Conservation (phyloP, 2,888 invertebrate genomes). For the Teinopalpus imperialis region DNA sequence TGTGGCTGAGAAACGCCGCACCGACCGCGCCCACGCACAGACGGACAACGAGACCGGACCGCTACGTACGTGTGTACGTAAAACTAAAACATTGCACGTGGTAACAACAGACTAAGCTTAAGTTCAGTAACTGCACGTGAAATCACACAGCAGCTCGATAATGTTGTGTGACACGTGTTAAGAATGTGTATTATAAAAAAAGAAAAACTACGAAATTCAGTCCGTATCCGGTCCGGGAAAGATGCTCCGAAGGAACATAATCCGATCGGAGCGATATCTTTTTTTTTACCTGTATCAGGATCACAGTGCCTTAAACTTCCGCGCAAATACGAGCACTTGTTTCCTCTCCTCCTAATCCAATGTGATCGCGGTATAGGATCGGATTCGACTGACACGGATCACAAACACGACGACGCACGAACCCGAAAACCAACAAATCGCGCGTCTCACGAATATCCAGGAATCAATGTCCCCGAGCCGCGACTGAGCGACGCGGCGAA, state of each 20-base stretch:
- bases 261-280: too few relatives aligned
- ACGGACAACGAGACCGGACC: not conserved
- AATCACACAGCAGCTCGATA: constrained; percentile 1
- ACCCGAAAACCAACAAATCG: too few relatives aligned
- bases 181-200: constrained; percentile 15
- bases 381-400: too few relatives aligned
- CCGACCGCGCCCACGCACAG: not conserved
- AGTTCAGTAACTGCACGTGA: constrained; percentile 32
- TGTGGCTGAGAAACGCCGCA: constrained; percentile 16
- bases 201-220: constrained; percentile 44
- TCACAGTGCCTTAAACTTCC: too few relatives aligned
- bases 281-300: too few relatives aligned
- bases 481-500: not conserved
- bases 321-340: too few relatives aligned
- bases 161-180: not conserved
- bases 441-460: too few relatives aligned
- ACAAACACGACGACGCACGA: too few relatives aligned
- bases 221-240: constrained; percentile 55
- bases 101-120: constrained; percentile 55
- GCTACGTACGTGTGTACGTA: constrained; percentile 34
- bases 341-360: too few relatives aligned
- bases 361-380: too few relatives aligned
- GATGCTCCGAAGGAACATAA: too few relatives aligned
- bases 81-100: constrained; percentile 51
- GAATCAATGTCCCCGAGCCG: too few relatives aligned